A percentile compares a stretch with the other conserved stretches of the same genome.
phyloP scores from a whole-genome alignment of 2,113 vertebrate genomes.

The Oriolus oriolus region DNA sequence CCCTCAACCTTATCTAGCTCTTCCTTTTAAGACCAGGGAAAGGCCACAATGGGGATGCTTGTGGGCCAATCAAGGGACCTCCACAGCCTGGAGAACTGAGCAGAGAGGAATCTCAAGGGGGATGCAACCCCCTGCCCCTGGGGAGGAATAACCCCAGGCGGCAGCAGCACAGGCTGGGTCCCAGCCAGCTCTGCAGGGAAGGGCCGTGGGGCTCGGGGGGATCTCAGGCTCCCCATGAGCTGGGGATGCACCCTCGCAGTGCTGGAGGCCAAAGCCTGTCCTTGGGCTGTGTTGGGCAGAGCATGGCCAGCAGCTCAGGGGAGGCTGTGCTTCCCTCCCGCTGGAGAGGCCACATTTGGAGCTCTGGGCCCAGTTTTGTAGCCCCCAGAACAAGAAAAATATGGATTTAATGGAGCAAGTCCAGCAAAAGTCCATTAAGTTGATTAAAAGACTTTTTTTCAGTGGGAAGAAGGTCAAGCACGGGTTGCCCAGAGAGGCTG shows the following conservation, averaged over 20 bases:
- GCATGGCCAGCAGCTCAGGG: no score
- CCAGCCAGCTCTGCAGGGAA: not conserved
- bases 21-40: no score
- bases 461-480: not conserved
- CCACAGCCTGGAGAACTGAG: not conserved
- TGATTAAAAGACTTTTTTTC: not conserved
- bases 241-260: rapidly evolving
- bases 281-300: not conserved
- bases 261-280: not conserved
- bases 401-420: rapidly evolving
- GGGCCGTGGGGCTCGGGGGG: not conserved
- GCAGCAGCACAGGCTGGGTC: not conserved
- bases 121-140: not conserved
- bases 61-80: not conserved
- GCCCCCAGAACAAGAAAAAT: not conserved
- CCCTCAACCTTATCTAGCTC: no score
- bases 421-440: not conserved
- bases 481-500: not conserved
- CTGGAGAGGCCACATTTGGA: not conserved
- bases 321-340: not conserved
- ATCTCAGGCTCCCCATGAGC: not conserved
- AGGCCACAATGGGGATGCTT: no score
- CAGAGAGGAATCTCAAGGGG: not conserved
- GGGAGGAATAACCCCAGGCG: not conserved
- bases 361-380: not conserved